Percentiles rank a stretch among this genome's conserved stretches.
These are phyloP conservation scores for Merluccius polli DNA, from an alignment of 2,797 vertebrate species.

Conservation along the genomic window DNA sequence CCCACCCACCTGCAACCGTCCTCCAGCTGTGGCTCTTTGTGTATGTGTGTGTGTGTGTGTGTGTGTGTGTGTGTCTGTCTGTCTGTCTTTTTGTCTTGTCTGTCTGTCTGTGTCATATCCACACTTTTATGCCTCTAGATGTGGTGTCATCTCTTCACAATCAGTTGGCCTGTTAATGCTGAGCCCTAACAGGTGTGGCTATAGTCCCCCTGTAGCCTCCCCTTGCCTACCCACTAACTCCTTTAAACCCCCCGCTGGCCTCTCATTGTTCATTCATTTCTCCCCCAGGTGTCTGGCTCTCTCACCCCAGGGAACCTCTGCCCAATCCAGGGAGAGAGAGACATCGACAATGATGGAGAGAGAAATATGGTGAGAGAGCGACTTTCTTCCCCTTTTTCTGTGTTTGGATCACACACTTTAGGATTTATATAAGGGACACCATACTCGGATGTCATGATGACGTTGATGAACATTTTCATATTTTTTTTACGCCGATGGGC, in stretches of 20 bases:
- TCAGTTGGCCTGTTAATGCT: background rate
- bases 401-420: background rate
- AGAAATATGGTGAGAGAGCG: background rate
- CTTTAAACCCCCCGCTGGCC: background rate
- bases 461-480: background rate
- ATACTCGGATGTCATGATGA: background rate
- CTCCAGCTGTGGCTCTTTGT: constrained; percentile 66
- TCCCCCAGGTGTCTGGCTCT: constrained; percentile 2
- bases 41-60: constrained; percentile 24
- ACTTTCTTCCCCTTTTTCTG: background rate
- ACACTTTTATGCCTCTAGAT: background rate
- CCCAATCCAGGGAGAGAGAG: background rate
- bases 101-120: background rate
- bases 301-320: background rate
- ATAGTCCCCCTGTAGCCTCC: background rate
- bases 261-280: background rate
- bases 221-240: background rate
- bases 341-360: background rate
- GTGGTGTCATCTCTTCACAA: background rate
- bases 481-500: background rate
- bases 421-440: background rate
- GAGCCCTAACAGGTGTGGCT: constrained; percentile 3
- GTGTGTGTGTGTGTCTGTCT: constrained; percentile 3
- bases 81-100: background rate
- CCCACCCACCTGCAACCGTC: constrained; percentile 62